Base-by-base conservation (phyloP, 2,888 invertebrate genomes). In the Cactoblastis cactorum region DNA sequence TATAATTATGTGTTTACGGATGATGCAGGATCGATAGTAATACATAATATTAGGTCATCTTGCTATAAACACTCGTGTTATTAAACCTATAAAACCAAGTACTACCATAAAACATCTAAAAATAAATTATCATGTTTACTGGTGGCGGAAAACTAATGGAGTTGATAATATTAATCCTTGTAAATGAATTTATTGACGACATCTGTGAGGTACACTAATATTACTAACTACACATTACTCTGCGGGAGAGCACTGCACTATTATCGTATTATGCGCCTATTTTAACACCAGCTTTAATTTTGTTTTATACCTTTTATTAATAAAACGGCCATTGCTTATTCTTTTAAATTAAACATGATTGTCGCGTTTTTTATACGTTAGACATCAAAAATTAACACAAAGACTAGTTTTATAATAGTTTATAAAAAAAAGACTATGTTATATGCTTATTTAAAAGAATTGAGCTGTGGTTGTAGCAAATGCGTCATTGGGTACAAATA, bases 211-310 rank as follows among this genome's bases (percentile, higher is more conserved):
- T 58, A 53, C 53, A 57, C 51, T 59, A 41, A 15, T 33, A 11
- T 12, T 22, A 61, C 55, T 56, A 58, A 28, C 59, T 32, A 56
- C 64, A 69, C 71, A 64, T 58, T 56, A 57, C 82, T 73, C 68
- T 60, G 82, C 75, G 83, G 86, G 86, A 83, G 84, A 80, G 70
- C 71, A 66, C 57, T 68, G 67, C 62, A 71, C 66, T 59, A 53
- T 54, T 47, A 51, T 53, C 49, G 48, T 53, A 53, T 51, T 47
- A 41, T 53, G 56, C 55, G 53, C 56, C 58, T 66, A 64, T 68
- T 69, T 67, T 62, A 62, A 63, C 63, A 59, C 58, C 55, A 57
- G 59, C 64, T 58, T 55, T 64, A 61, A n/a, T n/a, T n/a, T n/a
- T n/a, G n/a, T n/a, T n/a, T n/a, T n/a, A n/a, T n/a, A n/a, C n/a